These are phyloP conservation scores for Oncorhynchus masou DNA, from an alignment of 2,113 vertebrate genomes.

Conservation along the genomic window DNA sequence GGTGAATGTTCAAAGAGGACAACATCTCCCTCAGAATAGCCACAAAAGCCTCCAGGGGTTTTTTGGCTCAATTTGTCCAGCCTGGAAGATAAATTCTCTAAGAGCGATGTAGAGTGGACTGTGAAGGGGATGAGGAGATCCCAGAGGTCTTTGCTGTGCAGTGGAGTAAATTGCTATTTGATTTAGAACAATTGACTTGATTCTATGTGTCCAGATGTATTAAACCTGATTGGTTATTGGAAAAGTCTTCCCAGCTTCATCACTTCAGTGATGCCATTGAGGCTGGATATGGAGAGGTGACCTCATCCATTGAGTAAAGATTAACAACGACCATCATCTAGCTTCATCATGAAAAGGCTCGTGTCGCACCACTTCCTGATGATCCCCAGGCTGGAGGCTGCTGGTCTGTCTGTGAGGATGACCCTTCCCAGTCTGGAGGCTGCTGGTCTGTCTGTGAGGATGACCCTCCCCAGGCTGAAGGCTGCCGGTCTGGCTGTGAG, in stretches of 20 bases:
- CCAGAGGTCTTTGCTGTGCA: background rate
- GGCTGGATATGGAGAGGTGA: background rate
- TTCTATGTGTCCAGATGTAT: background rate
- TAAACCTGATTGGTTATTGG: background rate
- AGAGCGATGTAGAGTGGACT: background rate
- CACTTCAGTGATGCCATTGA: background rate
- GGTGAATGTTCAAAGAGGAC: too few species aligned
- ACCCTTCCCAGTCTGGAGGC: too few species aligned
- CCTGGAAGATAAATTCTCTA: background rate
- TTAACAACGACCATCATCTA: background rate
- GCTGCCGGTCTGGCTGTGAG: too few species aligned
- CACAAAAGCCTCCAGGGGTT: background rate
- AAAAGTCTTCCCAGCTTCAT: background rate
- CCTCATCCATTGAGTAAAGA: background rate
- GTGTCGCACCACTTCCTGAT: too few species aligned
- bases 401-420: too few species aligned
- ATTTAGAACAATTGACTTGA: too few species aligned
- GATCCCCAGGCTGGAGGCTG: too few species aligned
- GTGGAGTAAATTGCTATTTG: background rate
- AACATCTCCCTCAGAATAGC: background rate
- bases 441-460: too few species aligned
- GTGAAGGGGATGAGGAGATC: background rate
- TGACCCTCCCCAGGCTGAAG: too few species aligned
- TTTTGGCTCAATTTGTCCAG: background rate
- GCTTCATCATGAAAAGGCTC: background rate